Evolutionary conservation across 2,888 invertebrate species (phyloP), one percentile per base, ranked within the genome.

Genomic region (Xanthorhoe spadicearia): DNA sequence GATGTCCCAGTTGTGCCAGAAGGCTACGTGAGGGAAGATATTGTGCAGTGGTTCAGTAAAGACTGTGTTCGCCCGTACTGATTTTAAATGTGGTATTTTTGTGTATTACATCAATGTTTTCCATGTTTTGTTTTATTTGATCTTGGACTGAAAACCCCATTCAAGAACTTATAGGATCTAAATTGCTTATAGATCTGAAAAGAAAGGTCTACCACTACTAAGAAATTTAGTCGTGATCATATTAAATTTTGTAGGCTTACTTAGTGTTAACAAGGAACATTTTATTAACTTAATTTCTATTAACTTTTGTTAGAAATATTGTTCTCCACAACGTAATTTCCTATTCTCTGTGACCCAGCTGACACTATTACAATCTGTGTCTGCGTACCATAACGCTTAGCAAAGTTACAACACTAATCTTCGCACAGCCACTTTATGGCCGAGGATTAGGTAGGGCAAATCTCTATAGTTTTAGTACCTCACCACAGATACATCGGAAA

Each of bases 321-420:
- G 4, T 23, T 23, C 4, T 23, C 23, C 23, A 23, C 23, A 4
- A n/a, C 4, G 23, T 32, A 7, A 32, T 7, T 32, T 32, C 32
- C 32, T 32, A 32, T 7, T 32, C 7, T 32, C 32, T 19, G 13
- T 51, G 51, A 19, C 1, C 38, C 18, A 38, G 59, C 32, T 35
- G 13, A 38, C 19, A 28, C 17, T n/a, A 17, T 13, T 17, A 48
- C 49, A 13, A 18, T 32, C 53, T 64, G 50, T 49, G 49, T 13
- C 18, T 35, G 15, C 48, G 52, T n/a, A 58, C 62, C 68, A 63
- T 70, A 73, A 73, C 69, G 68, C 74, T 77, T 76, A 80, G 76
- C 77, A 70, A 75, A 80, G 77, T 80, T 77, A 74, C 76, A 77
- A 74, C 74, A 79, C 76, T 83, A 82, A 84, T 81, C 80, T 80